Evolutionary conservation across 2,888 invertebrate species (phyloP), one percentile per base, ranked within the genome.

Genomic region (Epicampocera succincta): DNA sequence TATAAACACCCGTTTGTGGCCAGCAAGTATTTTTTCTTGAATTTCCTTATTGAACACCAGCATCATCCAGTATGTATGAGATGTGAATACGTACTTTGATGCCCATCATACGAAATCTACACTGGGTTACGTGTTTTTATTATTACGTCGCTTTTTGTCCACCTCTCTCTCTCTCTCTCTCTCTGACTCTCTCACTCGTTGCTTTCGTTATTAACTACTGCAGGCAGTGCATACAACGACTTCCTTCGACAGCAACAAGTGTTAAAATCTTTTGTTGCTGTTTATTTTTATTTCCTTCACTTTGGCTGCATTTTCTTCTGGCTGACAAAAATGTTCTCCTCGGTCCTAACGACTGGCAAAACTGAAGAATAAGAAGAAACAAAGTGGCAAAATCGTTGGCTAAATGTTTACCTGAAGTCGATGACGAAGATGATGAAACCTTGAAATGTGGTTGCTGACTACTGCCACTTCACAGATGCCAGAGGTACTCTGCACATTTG

Each of bases 51-150:
- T 19, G 1, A 52, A 1, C 42, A 52, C 1, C 40, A 60, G 11
- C 42, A 33, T 38, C 29, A 40, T 60, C 60, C 60, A 61, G 69
- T 68, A 52, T 76, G 61, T 61, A 61, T 68, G 60, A 19, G 33
- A 50, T 66, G 38, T 56, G 56, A 33, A 33, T 9, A 29, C 6
- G 29, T 21, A 56, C 38, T 40, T 38, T 46, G 38, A 17, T 65
- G 50, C 46, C n/a, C 60, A 75, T 73, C 63, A 63, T 21, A 54
- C 33, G 54, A 33, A 63, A 73, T 63, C 46, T 61, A 19, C 38
- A 74, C 74, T 66, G 74, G 74, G 66, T 82, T 82, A 82, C 82
- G 82, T 82, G 82, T 78, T 82, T 82, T 82, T 74, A 82, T 82
- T 82, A 82, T 46, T 60, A 56, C 38, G 29, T 65, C 48, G 25